Evolutionary conservation across 2,797 vertebrate genomes (phyloP).

Genomic region (Lepidocolaptes lacrymiger): DNA sequence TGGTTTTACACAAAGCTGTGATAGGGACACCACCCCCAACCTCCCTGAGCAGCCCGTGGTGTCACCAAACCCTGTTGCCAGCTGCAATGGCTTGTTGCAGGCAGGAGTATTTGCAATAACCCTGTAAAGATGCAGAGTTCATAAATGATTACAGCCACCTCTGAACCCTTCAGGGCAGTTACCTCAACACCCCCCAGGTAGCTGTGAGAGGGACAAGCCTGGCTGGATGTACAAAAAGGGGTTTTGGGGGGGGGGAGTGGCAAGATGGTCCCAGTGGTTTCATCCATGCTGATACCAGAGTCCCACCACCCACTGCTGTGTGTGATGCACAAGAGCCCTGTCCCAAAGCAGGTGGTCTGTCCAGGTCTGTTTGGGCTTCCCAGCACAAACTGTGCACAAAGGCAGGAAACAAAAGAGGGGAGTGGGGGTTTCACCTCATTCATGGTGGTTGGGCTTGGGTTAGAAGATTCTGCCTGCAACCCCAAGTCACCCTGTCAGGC

Average conservation of each 20-base stretch:
- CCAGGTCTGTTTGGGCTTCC: background rate
- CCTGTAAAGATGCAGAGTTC: background rate
- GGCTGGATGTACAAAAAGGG: background rate
- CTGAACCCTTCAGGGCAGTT: background rate
- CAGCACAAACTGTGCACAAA: background rate
- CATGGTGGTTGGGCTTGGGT: background rate
- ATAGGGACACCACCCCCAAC: background rate
- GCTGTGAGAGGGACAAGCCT: background rate
- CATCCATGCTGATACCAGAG: background rate
- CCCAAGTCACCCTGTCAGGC: background rate
- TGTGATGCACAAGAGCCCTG: background rate
- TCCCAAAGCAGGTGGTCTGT: background rate
- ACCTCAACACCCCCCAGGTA: background rate
- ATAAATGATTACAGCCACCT: background rate
- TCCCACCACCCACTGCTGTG: fast-evolving
- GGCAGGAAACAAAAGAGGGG: background rate
- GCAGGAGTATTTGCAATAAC: background rate
- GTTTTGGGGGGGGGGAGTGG: fast-evolving
- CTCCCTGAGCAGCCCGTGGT: background rate
- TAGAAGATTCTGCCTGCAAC: background rate
- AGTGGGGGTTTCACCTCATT: background rate
- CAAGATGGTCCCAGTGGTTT: background rate
- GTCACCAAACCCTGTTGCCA: background rate
- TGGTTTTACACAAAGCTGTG: background rate
- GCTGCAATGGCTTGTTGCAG: fast-evolving